Evolutionary conservation across 2,797 vertebrate genomes (phyloP), one percentile per base, ranked within the genome.

Genomic region (Novumbra hubbsi): DNA sequence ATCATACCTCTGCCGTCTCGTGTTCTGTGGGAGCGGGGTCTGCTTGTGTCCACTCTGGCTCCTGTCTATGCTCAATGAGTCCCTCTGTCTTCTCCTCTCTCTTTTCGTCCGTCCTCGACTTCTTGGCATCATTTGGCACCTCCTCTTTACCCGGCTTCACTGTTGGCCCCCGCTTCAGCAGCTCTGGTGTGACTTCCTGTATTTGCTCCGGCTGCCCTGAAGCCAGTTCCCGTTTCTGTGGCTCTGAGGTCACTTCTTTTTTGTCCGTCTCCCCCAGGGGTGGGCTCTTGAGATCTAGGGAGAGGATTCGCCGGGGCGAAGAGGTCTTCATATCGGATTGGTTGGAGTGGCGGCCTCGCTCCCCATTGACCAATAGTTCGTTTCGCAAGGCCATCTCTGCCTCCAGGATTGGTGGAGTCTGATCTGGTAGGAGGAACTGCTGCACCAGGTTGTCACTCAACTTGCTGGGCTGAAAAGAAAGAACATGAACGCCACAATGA

Each of bases 381-480:
- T 85, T 85, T 16, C 81, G 70, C 1, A 92, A 77, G 0, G 89
- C 63, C 86, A 86, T 93, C 70, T 90, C 91, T 0, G 90, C 93
- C 73, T 89, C 87, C 2, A 92, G 87, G 70, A 88, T 90, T 0
- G 94, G 85, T 1, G 91, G 65, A 30, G 92, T 93, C 84, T 94
- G 71, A 2, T 89, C 93, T 0, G 84, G 88, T 62, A 90, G 75
- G 11, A 93, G 90, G 81, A 95, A 95, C 84, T 94, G 93, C 70
- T 95, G 94, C 49, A 94, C 93, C 0, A 94, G 88, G 82, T 90
- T 87, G 75, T 91, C 86, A 2, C 83, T 93, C 48, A 93, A 86
- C 79, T 94, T 94, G 75, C 80, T 90, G 0, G 92, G 89, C 93
- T 94, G 82, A 16, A 68, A 67, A 14, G 16, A 27, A 66, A 16